Evolutionary conservation across 2,888 invertebrate genomes (phyloP).

Genomic region (Graphium colonna): DNA sequence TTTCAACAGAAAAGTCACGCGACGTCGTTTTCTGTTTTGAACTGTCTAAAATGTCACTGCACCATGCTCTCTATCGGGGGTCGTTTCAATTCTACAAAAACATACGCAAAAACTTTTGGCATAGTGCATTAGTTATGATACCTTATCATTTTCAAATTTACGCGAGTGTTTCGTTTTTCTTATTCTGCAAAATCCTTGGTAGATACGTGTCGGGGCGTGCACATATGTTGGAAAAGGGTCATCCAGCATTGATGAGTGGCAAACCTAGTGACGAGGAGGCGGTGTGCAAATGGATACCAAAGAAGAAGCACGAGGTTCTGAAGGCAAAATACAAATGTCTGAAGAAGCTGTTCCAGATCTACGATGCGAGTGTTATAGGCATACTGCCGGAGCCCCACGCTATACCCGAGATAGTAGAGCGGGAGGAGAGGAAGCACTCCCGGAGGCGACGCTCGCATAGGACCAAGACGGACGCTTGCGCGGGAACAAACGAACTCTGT

Average conservation of each 20-base stretch:
- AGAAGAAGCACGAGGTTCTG: conserved; percentile 68
- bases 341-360: conserved; percentile 69
- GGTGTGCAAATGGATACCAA: conserved; percentile 62
- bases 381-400: conserved; percentile 48
- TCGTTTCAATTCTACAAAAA: conserved; percentile 34
- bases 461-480: conserved; percentile 60
- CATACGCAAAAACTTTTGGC: conserved; percentile 35
- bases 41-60: conserved; percentile 48
- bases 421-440: conserved; percentile 29
- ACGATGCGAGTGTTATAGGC: conserved; percentile 64
- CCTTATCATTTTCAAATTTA: conserved; percentile 52
- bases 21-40: conserved; percentile 10
- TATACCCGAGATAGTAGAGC: conserved; percentile 20
- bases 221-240: conserved; percentile 46
- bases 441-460: conserved; percentile 50
- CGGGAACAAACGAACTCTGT: conserved; percentile 49
- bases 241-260: conserved; percentile 48
- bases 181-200: conserved; percentile 54
- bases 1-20: neutral
- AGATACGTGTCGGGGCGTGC: conserved; percentile 9
- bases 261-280: conserved; percentile 48
- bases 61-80: conserved; percentile 42
- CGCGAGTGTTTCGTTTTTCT: conserved; percentile 48
- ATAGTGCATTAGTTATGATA: conserved; percentile 54
- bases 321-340: conserved; percentile 72